phyloP scores from a whole-genome alignment of 92 coral and sea anemone genomes.

The Epizoanthus fatuus region DNA sequence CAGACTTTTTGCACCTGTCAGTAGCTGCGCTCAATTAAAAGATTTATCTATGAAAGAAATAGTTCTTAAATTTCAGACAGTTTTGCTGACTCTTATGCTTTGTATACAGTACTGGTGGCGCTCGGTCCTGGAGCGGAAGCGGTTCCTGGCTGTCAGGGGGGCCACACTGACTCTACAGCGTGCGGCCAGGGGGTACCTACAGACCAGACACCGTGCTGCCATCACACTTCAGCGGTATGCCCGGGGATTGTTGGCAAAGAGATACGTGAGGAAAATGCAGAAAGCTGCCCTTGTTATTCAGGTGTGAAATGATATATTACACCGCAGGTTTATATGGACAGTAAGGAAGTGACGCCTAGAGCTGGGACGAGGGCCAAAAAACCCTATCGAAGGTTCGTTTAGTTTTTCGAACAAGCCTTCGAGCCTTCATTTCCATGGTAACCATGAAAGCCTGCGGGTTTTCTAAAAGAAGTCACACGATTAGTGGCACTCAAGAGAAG shows the following conservation, averaged over 20 bases:
- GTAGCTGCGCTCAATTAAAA: too few relatives aligned
- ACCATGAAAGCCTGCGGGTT: too few relatives aligned
- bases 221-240: conserved; percentile 88
- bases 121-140: conserved; percentile 71
- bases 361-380: too few relatives aligned
- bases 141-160: conserved; percentile 70
- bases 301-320: conserved; percentile 48
- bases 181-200: conserved; percentile 65
- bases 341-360: not conserved
- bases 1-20: too few relatives aligned
- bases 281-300: conserved; percentile 84
- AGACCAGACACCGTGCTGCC: conserved; percentile 73
- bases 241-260: conserved; percentile 78
- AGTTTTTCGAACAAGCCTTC: too few relatives aligned
- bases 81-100: not conserved
- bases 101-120: conserved; percentile 93
- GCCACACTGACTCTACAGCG: conserved; percentile 80
- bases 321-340: not conserved
- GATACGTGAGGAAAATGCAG: conserved; percentile 60
- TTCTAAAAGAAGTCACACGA: too few relatives aligned
- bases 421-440: too few relatives aligned
- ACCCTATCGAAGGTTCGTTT: too few relatives aligned
- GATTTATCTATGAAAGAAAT: too few relatives aligned
- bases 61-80: not conserved
- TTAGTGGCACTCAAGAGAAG: too few relatives aligned